These are phyloP conservation scores for Daubentonia madagascariensis DNA, from an alignment of 2,113 vertebrate species.

Conservation along the genomic window DNA sequence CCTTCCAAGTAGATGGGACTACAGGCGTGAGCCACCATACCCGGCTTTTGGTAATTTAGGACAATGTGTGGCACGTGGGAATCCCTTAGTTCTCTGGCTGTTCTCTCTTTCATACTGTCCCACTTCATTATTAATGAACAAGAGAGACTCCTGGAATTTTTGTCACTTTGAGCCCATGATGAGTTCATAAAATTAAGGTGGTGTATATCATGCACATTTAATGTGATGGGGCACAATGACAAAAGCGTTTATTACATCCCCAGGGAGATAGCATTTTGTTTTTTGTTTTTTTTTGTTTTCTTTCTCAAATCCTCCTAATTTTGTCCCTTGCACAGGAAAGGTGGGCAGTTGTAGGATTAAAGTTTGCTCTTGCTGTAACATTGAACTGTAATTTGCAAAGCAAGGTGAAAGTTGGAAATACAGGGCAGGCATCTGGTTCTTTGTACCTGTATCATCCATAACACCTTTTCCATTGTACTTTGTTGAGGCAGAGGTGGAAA, in stretches of 20 bases:
- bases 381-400: not conserved
- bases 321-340: not conserved
- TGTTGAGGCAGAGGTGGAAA: constrained; percentile 63
- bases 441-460: constrained; percentile 10
- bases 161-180: not conserved
- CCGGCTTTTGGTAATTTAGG: not conserved
- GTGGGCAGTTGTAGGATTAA: not conserved
- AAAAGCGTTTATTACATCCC: not conserved
- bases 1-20: too few species aligned
- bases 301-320: not conserved
- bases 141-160: not conserved
- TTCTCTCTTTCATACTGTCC: not conserved
- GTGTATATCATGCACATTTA: not conserved
- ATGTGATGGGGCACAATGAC: not conserved
- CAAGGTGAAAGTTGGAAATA: constrained; percentile 33
- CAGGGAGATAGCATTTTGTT: not conserved
- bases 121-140: not conserved
- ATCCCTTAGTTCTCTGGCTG: not conserved
- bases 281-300: not conserved
- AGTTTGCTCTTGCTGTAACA: not conserved
- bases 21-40: too few species aligned
- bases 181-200: constrained; percentile 21
- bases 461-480: constrained; percentile 47
- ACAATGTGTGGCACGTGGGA: not conserved
- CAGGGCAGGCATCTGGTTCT: not conserved